Evolutionary conservation across 1,140 invertebrate species (phyloP).

Genomic region (Listronotus oregonensis): DNA sequence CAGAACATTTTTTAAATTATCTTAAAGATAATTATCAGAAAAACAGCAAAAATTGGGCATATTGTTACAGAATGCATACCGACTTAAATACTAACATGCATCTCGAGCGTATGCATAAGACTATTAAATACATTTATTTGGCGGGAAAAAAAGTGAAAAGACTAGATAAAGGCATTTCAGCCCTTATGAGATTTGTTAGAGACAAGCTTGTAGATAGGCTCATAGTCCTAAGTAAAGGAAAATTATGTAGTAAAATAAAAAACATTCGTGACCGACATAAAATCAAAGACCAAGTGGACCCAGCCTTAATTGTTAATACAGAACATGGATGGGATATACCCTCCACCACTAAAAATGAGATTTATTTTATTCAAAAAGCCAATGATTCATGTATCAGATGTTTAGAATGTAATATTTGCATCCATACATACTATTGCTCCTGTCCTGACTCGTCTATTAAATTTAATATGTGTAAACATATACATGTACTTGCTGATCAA

Average conservation of each 20-base stretch:
- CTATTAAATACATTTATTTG: no score
- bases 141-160: no score
- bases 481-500: conserved; percentile 1
- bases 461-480: conserved; percentile 12
- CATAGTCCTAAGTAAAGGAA: conserved; percentile 16
- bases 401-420: neutral
- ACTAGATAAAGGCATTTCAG: no score
- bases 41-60: no score
- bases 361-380: neutral
- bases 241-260: conserved; percentile 16
- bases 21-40: neutral
- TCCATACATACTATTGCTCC: conserved; percentile 2
- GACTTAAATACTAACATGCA: no score
- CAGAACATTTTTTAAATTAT: neutral
- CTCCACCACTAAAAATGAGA: neutral
- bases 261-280: conserved; percentile 1
- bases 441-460: conserved; percentile 1
- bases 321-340: conserved; percentile 1
- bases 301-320: neutral
- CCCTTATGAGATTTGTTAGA: no score
- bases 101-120: no score
- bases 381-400: neutral
- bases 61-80: no score
- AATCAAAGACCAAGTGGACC: neutral
- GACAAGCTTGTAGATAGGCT: conserved; percentile 23